Base-by-base conservation (phyloP, 2,113 vertebrate genomes). In the Cromileptes altivelis region DNA sequence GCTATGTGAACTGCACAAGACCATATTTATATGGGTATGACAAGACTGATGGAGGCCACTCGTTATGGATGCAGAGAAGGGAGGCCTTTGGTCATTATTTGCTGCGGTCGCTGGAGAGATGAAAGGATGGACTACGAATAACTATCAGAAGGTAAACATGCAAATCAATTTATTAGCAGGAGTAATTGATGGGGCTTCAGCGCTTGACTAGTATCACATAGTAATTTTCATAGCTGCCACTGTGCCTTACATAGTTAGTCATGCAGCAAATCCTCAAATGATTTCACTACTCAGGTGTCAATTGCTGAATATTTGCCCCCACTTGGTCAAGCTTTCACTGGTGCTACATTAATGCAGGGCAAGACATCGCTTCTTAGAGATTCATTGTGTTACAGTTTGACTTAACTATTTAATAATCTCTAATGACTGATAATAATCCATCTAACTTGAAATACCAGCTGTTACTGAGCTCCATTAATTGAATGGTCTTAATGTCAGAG, bases 141-240 rank as follows among this genome's bases (percentile, higher is more conserved):
- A 84, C 80, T 50, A 81, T 75, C 78, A 67, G 77, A 73, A 62
- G 75, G 68, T 78, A 87, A 91, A 87, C 71, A 86, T 63, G 81
- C 69, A 85, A 90, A 93, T 91, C 84, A 82, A 75, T 90, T 91
- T 69, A 92, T 91, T 85, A 91, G 69, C 21, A 56, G 12, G 60
- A 75, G 62, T 93, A 94, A 91, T 89, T 87, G 86, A 85, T 84
- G 69, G 78, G 70, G 58, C 81, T 72, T 58, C 61, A 77, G 73
- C 65, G 25, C 49, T 75, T 88, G 75, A 85, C 74, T 71, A 78
- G 67, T 19, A 60, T 86, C 75, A 73, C 45, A 37, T 15, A 49
- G 75, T 91, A 18, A 78, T 80, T 86, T 89, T 86, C 70, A 65
- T 25, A 56, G 37, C 68, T 4, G n/a, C 69, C 14, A 14, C 33